Evolutionary conservation across 2,888 invertebrate species (phyloP).

Genomic region (Tenthredo scrophulariae): DNA sequence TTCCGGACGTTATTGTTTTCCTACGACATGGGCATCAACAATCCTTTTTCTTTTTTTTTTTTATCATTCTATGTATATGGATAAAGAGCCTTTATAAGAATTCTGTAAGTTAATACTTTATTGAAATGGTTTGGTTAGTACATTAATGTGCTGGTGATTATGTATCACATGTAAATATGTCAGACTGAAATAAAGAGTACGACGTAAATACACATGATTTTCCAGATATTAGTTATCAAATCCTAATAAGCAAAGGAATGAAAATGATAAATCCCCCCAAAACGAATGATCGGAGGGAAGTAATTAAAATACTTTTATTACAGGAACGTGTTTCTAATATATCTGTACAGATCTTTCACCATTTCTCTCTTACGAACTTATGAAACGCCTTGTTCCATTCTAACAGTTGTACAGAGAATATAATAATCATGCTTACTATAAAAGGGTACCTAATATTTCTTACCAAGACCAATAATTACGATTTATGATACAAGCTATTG

Average conservation of each 20-base stretch:
- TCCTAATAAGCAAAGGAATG: slow-evolving; percentile 32
- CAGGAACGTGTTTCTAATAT: slow-evolving; percentile 38
- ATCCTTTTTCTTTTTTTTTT: not conserved
- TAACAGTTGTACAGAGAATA: slow-evolving; percentile 31
- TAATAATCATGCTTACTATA: slow-evolving; percentile 44
- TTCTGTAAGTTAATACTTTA: slow-evolving; percentile 45
- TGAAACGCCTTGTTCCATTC: not conserved
- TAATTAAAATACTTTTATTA: slow-evolving; percentile 35
- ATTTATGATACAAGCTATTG: not conserved
- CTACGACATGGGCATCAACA: not conserved
- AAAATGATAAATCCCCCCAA: slow-evolving; percentile 6
- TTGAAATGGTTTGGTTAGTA: slow-evolving; percentile 49
- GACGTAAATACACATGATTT: slow-evolving; percentile 46
- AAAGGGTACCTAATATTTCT: not conserved
- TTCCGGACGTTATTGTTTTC: not conserved
- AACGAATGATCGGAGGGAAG: slow-evolving; percentile 26
- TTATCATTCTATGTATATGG: slow-evolving; percentile 28
- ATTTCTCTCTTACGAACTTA: slow-evolving; percentile 27
- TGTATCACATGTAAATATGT: slow-evolving; percentile 51
- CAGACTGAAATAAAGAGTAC: slow-evolving; percentile 46
- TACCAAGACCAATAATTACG: not conserved
- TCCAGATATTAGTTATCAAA: slow-evolving; percentile 27
- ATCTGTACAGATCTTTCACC: slow-evolving; percentile 40
- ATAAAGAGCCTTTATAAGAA: slow-evolving; percentile 23
- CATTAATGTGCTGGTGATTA: slow-evolving; percentile 52